These are phyloP conservation scores for Cepaea nemoralis DNA, from an alignment of 1,140 invertebrate species.

Conservation along the genomic window DNA sequence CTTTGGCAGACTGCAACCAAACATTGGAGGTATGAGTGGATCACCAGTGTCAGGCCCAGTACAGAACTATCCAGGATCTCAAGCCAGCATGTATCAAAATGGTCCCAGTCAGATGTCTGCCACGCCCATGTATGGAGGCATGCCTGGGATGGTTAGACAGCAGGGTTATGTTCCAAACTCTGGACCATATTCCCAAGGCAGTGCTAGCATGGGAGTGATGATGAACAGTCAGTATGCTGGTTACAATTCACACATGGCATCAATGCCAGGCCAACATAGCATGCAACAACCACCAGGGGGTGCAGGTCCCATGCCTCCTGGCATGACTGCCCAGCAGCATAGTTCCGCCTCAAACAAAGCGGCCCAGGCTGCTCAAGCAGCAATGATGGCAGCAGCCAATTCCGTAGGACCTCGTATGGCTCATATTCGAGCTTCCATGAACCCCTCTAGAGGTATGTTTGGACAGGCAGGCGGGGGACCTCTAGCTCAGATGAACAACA, in stretches of 20 bases:
- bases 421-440: slow-evolving; percentile 34
- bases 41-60: slow-evolving; percentile 34
- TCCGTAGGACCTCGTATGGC: slow-evolving; percentile 51
- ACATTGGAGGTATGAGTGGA: slow-evolving; percentile 37
- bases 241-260: slow-evolving; percentile 63
- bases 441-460: slow-evolving; percentile 37
- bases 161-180: slow-evolving; percentile 53
- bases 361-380: slow-evolving; percentile 71
- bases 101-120: slow-evolving; percentile 62
- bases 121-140: slow-evolving; percentile 58
- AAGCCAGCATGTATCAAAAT: slow-evolving; percentile 59
- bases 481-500: slow-evolving; percentile 56
- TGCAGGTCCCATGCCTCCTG: slow-evolving; percentile 35
- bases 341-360: slow-evolving; percentile 58
- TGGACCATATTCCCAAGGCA: slow-evolving; percentile 30
- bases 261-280: slow-evolving; percentile 47
- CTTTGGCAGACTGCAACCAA: slow-evolving; percentile 44
- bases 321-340: slow-evolving; percentile 35
- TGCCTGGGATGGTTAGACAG: slow-evolving; percentile 58
- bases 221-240: slow-evolving; percentile 67
- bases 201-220: slow-evolving; percentile 46
- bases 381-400: slow-evolving; percentile 70
- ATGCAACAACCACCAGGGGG: slow-evolving; percentile 5
- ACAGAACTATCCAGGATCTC: slow-evolving; percentile 39
- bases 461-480: slow-evolving; percentile 40